phyloP scores from a whole-genome alignment of 1,140 invertebrate species.

The Formica exsecta region DNA sequence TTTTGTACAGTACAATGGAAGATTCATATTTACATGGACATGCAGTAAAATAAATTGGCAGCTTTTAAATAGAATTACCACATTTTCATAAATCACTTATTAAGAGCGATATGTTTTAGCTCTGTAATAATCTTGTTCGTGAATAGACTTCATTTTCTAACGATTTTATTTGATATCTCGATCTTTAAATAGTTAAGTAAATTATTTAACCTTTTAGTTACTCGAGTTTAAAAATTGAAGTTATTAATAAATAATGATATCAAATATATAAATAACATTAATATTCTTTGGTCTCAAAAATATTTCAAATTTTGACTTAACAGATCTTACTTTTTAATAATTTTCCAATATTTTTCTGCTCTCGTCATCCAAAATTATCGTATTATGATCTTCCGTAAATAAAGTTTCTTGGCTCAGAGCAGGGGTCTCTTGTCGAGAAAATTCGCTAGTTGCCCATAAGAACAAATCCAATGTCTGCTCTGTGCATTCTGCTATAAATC shows the following conservation, averaged over 20 bases:
- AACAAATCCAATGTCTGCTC: slow-evolving; percentile 97
- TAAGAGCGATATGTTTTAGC: neutral
- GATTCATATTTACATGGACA: slow-evolving; percentile 49
- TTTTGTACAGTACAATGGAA: slow-evolving; percentile 39
- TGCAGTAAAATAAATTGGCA: slow-evolving; percentile 31
- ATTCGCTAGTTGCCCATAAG: slow-evolving; percentile 92
- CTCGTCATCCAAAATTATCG: slow-evolving; percentile 79
- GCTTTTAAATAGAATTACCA: neutral
- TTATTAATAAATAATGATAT: slow-evolving; percentile 52
- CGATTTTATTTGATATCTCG: neutral
- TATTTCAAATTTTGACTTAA: neutral
- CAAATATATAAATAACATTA: slow-evolving; percentile 19
- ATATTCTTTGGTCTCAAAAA: slow-evolving; percentile 68
- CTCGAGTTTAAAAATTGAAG: neutral
- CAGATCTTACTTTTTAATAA: slow-evolving; percentile 61
- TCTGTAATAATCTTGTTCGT: neutral
- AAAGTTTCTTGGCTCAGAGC: slow-evolving; percentile 84
- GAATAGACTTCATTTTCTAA: neutral
- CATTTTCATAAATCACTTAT: slow-evolving; percentile 10
- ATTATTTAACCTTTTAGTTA: neutral
- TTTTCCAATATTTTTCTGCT: slow-evolving; percentile 70
- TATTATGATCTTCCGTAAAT: slow-evolving; percentile 77
- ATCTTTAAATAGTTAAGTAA: neutral
- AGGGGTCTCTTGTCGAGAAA: slow-evolving; percentile 84
- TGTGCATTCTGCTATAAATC: slow-evolving; percentile 98